Evolutionary conservation across 2,113 vertebrate genomes (phyloP), one percentile per base, ranked within the genome.

Genomic region (Phalacrocorax brasilianus): DNA sequence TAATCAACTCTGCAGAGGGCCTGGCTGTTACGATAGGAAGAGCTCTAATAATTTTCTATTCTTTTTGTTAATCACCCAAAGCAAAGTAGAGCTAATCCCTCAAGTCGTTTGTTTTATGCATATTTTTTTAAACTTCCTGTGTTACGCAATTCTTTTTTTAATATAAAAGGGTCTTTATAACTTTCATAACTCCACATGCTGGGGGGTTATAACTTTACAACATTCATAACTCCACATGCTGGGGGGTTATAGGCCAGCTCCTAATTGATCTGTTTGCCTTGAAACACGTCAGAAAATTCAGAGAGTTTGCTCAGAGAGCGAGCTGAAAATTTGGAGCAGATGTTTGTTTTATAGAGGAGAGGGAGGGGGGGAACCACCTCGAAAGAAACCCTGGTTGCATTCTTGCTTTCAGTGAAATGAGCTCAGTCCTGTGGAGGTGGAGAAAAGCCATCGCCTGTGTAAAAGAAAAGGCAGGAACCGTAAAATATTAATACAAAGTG

Each of bases 281-380:
- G 89, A 93, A 81, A 91, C 83, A 74, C 7, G 5, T 92, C 88
- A 86, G 92, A 91, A 95, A 89, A 88, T 55, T 80, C 73, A 8
- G 87, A 8, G 87, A 87, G 95, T 83, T 96, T 88, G 85, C 88
- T 95, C 50, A 11, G 75, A 95, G 79, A 80, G 76, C 5, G 52
- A 95, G 88, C 88, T 87, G 96, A 86, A 97, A 96, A 97, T 96
- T 89, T 53, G 74, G 80, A 97, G 95, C 96, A 97, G 97, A 97
- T 97, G 93, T 97, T 95, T 82, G 89, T 61, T 97, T 97, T 95
- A 95, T 89, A 68, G 94, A 59, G 24, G 82, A 76, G 85, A 7
- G 62, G 2, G 15, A 8, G 50, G 45, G n/a, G 30, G 40, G 6
- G 10, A 76, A 3, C 65, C 65, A 82, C 78, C 93, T 91, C 28